phyloP scores from a whole-genome alignment of 2,113 vertebrate species.

The Rhombomys opimus region DNA sequence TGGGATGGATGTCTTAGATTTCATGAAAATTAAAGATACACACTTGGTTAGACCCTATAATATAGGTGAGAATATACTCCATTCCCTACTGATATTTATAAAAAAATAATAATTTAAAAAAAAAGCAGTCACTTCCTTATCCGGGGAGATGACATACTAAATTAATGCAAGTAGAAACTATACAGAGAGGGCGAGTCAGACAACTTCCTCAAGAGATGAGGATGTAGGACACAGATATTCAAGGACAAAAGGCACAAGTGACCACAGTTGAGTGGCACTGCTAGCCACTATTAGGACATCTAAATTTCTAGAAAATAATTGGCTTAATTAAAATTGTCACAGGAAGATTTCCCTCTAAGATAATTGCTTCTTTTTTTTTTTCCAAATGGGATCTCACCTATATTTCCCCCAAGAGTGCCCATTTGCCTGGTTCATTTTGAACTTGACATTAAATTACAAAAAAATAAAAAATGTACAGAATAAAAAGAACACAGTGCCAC shows the following conservation, averaged over 20 bases:
- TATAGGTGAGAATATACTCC: background rate
- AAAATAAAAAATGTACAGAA: conserved; percentile 6
- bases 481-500: background rate
- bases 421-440: conserved; percentile 40
- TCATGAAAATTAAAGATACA: conserved; percentile 30
- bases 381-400: conserved; percentile 34
- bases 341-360: conserved; percentile 46
- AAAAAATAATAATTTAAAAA: background rate
- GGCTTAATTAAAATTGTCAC: conserved; percentile 69
- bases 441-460: conserved; percentile 58
- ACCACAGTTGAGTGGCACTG: background rate
- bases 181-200: background rate
- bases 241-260: conserved; percentile 32
- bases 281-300: background rate
- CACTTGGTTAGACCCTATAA: background rate
- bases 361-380: conserved; percentile 53
- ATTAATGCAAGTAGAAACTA: background rate
- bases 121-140: background rate
- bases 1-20: background rate
- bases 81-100: background rate
- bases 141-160: background rate
- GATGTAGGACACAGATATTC: background rate
- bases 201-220: background rate
- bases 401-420: conserved; percentile 24
- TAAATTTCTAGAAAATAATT: conserved; percentile 45